These are phyloP conservation scores for Hyposoter dolosus DNA, from an alignment of 2,888 invertebrate genomes.

Conservation along the genomic window DNA sequence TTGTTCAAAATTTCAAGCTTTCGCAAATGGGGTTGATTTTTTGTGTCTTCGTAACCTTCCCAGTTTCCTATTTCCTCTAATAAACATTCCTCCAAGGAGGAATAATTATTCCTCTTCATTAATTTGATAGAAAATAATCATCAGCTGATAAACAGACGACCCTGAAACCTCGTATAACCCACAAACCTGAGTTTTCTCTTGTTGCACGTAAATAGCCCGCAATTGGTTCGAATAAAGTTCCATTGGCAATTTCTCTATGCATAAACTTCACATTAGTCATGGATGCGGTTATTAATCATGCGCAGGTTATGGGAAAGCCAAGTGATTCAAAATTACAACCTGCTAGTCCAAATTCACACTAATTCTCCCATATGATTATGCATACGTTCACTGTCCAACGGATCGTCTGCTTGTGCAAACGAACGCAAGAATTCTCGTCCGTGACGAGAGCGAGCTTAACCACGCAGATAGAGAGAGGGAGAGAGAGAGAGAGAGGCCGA, in stretches of 20 bases:
- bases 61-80: neutral
- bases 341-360: slow-evolving; percentile 12
- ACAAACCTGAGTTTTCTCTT: neutral
- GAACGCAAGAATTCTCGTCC: slow-evolving; percentile 60
- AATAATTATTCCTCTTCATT: neutral
- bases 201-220: neutral
- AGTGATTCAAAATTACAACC: slow-evolving; percentile 4
- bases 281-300: neutral
- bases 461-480: slow-evolving; percentile 27
- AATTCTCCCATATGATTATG: slow-evolving; percentile 16
- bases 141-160: neutral
- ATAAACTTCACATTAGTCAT: slow-evolving; percentile 1
- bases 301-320: neutral
- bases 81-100: neutral
- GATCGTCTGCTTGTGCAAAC: slow-evolving; percentile 61
- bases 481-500: slow-evolving; percentile 67
- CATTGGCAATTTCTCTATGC: neutral
- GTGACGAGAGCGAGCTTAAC: slow-evolving; percentile 65
- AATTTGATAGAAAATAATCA: neutral
- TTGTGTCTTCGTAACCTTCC: no score
- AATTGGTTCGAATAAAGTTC: neutral
- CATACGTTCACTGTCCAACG: slow-evolving; percentile 40
- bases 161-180: neutral
- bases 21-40: no score
- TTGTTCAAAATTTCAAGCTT: no score